phyloP scores from a whole-genome alignment of 2,888 invertebrate species.

The Euzetes globulus region DNA sequence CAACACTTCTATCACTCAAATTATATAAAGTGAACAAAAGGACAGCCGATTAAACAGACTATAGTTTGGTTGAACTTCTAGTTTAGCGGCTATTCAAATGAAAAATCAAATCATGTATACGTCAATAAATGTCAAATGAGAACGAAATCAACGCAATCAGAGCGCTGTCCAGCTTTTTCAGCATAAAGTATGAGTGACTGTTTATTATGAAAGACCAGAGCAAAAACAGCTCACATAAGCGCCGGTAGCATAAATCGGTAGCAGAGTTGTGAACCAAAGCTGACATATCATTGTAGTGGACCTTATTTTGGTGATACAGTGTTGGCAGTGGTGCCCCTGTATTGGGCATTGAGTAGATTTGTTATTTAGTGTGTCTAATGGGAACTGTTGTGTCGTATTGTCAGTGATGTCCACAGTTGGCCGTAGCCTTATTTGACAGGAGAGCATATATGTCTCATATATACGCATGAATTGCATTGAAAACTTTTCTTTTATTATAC shows the following conservation, averaged over 20 bases:
- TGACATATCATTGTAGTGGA: too few species aligned
- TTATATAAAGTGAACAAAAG: too few species aligned
- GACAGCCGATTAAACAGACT: too few species aligned
- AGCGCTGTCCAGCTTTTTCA: too few species aligned
- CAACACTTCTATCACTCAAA: not conserved
- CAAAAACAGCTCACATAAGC: not conserved
- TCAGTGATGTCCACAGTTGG: constrained; percentile 14
- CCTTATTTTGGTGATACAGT: not conserved
- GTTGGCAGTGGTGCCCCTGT: not conserved
- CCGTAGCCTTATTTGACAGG: not conserved
- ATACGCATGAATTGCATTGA: constrained; percentile 10
- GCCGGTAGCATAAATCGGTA: not conserved
- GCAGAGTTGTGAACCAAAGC: not conserved
- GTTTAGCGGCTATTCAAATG: too few species aligned
- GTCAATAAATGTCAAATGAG: too few species aligned
- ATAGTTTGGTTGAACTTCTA: too few species aligned
- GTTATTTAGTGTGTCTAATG: constrained; percentile 16
- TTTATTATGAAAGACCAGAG: not conserved
- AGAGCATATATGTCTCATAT: not conserved
- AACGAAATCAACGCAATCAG: too few species aligned
- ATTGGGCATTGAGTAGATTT: constrained; percentile 1
- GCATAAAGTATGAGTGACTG: not conserved
- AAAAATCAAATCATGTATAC: too few species aligned
- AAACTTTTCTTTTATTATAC: constrained; percentile 9
- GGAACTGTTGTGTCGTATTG: constrained; percentile 15